These are phyloP conservation scores for Busseola fusca DNA, from an alignment of 2,888 invertebrate species.

Conservation along the genomic window DNA sequence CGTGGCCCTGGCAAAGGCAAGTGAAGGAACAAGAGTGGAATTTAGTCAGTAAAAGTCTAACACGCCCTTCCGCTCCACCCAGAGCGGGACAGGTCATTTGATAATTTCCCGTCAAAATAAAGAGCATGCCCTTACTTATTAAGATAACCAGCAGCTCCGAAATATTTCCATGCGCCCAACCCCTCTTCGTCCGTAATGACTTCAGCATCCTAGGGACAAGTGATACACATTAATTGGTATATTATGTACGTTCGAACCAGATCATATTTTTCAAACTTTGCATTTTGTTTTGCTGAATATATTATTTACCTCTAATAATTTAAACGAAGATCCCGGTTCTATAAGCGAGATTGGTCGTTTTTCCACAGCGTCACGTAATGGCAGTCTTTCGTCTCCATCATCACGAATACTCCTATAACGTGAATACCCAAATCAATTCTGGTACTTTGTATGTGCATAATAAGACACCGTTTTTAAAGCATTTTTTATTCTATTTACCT, in stretches of 20 bases:
- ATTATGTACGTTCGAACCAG: background rate
- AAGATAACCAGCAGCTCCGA: constrained; percentile 83
- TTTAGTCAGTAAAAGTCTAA: no score
- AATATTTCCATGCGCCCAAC: constrained; percentile 74
- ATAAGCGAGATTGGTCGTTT: constrained; percentile 84
- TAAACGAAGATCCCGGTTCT: constrained; percentile 72
- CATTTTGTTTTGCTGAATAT: background rate
- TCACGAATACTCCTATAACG: constrained; percentile 77
- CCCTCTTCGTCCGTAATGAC: constrained; percentile 53
- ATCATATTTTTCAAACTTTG: background rate
- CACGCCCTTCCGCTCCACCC: no score
- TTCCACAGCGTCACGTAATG: constrained; percentile 92
- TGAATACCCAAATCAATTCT: constrained; percentile 34
- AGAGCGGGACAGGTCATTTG: no score
- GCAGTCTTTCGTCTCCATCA: constrained; percentile 86
- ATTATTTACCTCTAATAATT: constrained; percentile 71
- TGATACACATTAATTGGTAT: background rate
- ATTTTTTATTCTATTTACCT: constrained; percentile 71
- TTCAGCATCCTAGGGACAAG: constrained; percentile 72
- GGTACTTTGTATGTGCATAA: constrained; percentile 40
- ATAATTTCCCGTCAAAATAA: no score
- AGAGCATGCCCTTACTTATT: constrained; percentile 77
- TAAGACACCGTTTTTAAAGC: constrained; percentile 30
- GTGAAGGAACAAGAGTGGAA: no score
- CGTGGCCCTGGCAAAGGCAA: no score